Conservation (phyloP, 37 sponge, comb jelly and placozoan genomes). For the Oopsacas minuta region DNA sequence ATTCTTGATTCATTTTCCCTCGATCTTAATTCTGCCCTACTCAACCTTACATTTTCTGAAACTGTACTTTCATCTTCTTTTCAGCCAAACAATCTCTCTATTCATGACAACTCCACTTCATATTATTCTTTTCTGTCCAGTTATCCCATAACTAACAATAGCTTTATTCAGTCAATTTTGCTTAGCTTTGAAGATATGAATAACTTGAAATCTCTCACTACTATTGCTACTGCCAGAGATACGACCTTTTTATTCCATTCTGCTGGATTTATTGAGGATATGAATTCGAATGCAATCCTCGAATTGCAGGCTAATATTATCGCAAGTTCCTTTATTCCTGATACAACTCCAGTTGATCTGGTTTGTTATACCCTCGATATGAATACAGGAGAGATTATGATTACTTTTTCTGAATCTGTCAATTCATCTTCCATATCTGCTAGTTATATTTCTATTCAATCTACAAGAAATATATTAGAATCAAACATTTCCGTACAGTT, state of each 20-base stretch:
- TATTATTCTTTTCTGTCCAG: neutral
- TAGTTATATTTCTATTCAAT: neutral
- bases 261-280: neutral
- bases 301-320: neutral
- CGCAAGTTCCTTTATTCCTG: neutral
- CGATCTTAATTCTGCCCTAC: conserved; percentile 48
- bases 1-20: conserved; percentile 37
- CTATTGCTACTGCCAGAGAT: neutral
- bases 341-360: neutral
- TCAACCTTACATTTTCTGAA: conserved; percentile 62
- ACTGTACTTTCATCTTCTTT: conserved; percentile 30
- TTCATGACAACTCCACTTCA: neutral
- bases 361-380: neutral
- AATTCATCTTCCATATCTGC: neutral
- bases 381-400: neutral
- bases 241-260: neutral
- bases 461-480: neutral
- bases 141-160: neutral
- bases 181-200: neutral
- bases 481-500: neutral
- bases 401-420: neutral
- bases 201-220: neutral
- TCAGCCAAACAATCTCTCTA: neutral
- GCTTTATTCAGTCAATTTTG: neutral
- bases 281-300: neutral